A percentile compares a stretch with the other conserved stretches of the same genome.
Conservation (phyloP, 30 jellyfish, hydroid and myxozoan genomes). For the Hydractinia echinata region DNA sequence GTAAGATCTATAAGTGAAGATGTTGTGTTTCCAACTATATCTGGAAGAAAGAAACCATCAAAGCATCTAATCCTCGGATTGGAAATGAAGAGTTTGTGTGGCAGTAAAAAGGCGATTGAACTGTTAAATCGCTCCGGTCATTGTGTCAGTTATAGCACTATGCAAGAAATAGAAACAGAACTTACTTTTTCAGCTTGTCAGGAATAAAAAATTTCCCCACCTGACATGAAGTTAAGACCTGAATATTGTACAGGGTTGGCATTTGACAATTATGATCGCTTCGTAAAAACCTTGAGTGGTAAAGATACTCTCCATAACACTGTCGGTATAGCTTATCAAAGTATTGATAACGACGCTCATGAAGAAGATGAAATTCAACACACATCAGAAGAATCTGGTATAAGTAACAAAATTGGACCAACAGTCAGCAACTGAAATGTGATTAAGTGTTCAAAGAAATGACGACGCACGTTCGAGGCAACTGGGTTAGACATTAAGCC, state of each 20-base stretch:
- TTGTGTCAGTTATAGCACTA: too few species aligned
- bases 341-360: too few species aligned
- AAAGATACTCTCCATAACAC: constrained; percentile 1
- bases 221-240: not conserved
- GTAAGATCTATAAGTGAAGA: not conserved
- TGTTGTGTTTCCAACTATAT: not conserved
- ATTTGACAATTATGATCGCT: not conserved
- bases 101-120: constrained; percentile 3
- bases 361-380: too few species aligned
- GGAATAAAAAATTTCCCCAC: not conserved
- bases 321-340: not conserved
- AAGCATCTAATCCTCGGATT: not conserved
- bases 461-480: too few species aligned
- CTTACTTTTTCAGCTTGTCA: not conserved
- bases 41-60: not conserved
- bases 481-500: too few species aligned
- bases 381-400: too few species aligned
- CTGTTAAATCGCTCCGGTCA: not conserved
- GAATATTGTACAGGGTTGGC: not conserved
- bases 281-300: constrained; percentile 7
- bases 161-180: not conserved
- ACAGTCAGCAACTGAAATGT: too few species aligned
- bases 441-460: too few species aligned
- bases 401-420: too few species aligned
- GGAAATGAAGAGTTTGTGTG: not conserved